Conservation (phyloP, 23 tunicate species). For the Trididemnum nubilum region DNA sequence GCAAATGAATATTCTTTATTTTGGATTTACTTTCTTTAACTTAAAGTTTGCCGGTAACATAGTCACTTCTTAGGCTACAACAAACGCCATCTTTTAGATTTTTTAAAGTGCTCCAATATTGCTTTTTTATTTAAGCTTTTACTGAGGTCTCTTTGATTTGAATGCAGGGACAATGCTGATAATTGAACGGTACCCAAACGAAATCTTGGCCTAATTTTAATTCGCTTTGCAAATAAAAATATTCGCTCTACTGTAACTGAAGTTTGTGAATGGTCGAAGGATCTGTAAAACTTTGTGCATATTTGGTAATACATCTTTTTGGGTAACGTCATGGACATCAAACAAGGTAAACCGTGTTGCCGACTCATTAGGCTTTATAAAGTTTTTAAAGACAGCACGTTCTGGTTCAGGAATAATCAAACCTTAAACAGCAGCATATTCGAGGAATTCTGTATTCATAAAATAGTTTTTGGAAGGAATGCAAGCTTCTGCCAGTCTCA, state of each 20-base stretch:
- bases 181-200: neutral
- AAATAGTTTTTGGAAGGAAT: neutral
- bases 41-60: no score
- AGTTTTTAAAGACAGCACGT: neutral
- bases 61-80: neutral
- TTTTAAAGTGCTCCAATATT: neutral
- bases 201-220: neutral
- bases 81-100: neutral
- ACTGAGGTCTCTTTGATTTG: neutral
- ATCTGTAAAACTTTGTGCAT: neutral
- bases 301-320: neutral
- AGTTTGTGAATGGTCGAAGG: neutral
- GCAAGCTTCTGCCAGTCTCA: neutral
- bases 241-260: no score
- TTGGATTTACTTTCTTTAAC: no score
- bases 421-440: no score
- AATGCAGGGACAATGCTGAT: neutral
- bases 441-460: neutral
- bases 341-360: neutral
- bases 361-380: neutral
- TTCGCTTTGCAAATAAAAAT: no score
- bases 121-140: neutral
- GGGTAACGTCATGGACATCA: neutral
- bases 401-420: neutral
- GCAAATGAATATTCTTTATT: no score